A percentile compares a stretch with the other conserved stretches of the same genome.
Conservation (phyloP, 1,140 invertebrate genomes). For the Drosophila ohnishii region DNA sequence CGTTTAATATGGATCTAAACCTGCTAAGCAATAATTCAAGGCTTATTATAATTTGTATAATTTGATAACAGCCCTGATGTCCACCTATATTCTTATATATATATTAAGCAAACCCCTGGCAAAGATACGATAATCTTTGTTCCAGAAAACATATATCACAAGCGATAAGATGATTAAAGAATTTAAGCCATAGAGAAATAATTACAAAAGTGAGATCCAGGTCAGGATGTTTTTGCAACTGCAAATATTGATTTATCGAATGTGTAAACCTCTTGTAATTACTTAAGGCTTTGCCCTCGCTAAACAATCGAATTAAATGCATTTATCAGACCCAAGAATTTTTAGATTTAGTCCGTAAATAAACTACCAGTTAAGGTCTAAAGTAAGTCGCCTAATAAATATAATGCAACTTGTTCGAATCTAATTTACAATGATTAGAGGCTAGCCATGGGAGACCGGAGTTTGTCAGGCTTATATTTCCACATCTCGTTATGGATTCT, state of each 20-base stretch:
- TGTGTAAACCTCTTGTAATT: no score
- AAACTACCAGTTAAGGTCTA: background rate
- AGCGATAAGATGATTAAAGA: background rate
- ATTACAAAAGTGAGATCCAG: background rate
- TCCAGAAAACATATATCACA: background rate
- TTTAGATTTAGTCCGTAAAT: background rate
- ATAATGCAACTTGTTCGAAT: slow-evolving; percentile 7
- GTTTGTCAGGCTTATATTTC: slow-evolving; percentile 6
- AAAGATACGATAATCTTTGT: background rate
- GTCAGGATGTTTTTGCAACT: background rate
- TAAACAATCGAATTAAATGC: background rate
- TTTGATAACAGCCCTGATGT: background rate
- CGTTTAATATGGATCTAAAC: background rate
- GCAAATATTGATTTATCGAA: background rate
- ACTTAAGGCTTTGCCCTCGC: background rate
- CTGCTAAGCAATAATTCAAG: no score
- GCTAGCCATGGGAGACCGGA: slow-evolving; percentile 11
- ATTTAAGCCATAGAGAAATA: background rate
- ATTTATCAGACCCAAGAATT: background rate
- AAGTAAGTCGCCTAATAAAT: background rate
- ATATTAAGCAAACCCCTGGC: background rate
- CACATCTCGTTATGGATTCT: slow-evolving; percentile 2
- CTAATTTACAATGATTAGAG: slow-evolving; percentile 10
- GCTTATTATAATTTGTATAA: background rate
- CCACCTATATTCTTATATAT: background rate